A percentile compares a stretch with the other conserved stretches of the same genome.
These are phyloP conservation scores for Eufriesea mexicana DNA, from an alignment of 1,140 invertebrate species.

Conservation along the genomic window DNA sequence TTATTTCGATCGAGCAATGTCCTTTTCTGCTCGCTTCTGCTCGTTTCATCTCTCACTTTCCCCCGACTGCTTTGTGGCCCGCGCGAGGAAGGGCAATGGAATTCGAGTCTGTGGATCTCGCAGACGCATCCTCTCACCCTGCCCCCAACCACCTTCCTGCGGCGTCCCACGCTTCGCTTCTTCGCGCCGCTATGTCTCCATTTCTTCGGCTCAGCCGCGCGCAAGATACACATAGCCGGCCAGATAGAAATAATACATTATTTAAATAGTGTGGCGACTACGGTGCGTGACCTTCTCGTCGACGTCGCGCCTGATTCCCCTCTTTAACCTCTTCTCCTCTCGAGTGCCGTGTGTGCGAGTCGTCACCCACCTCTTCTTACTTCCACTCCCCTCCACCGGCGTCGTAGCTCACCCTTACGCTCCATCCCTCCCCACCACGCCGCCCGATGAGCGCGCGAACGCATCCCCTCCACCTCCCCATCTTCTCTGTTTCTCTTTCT, in stretches of 20 bases:
- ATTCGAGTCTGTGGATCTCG: constrained; percentile 67
- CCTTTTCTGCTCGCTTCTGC: constrained; percentile 59
- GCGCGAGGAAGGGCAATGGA: constrained; percentile 65
- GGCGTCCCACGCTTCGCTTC: constrained; percentile 49
- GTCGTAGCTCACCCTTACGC: constrained; percentile 52
- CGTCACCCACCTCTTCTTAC: constrained; percentile 61
- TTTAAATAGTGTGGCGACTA: constrained; percentile 75
- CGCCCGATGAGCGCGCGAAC: constrained; percentile 55
- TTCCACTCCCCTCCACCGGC: constrained; percentile 25
- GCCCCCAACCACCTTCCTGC: constrained; percentile 24
- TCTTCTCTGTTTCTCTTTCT: constrained; percentile 49
- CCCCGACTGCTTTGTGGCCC: constrained; percentile 35
- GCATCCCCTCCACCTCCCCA: constrained; percentile 44
- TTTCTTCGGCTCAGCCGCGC: constrained; percentile 23
- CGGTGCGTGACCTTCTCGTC: constrained; percentile 75
- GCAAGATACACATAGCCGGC: constrained; percentile 54
- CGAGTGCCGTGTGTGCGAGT: constrained; percentile 42
- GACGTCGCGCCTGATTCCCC: constrained; percentile 69
- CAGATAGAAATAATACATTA: constrained; percentile 75
- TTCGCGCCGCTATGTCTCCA: constrained; percentile 6
- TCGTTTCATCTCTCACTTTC: constrained; percentile 66
- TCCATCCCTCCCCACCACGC: constrained; percentile 51
- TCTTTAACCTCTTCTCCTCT: constrained; percentile 58
- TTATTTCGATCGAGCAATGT: constrained; percentile 57
- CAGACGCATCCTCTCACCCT: constrained; percentile 63